phyloP scores from a whole-genome alignment of 1,140 invertebrate species.

The Brachionus paranguensis region DNA sequence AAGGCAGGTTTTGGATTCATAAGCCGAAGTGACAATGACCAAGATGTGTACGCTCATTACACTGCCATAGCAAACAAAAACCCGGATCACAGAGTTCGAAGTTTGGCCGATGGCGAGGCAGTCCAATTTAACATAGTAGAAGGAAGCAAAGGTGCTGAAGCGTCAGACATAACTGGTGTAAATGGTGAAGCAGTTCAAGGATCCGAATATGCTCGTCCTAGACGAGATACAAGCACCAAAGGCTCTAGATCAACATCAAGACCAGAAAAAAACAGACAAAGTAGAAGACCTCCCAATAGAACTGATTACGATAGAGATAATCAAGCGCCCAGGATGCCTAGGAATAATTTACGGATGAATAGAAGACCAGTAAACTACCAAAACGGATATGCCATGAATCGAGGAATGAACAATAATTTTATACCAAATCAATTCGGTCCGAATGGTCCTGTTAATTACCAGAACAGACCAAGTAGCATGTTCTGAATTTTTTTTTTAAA shows the following conservation, averaged over 20 bases:
- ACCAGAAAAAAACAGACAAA: neutral
- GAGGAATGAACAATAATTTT: neutral
- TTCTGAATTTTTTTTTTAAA: neutral
- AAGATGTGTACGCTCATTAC: conserved; percentile 41
- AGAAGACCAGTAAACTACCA: neutral
- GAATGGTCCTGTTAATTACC: neutral
- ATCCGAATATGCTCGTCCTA: conserved; percentile 30
- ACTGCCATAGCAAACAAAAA: conserved; percentile 40
- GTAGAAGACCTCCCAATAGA: neutral
- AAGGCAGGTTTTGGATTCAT: conserved; percentile 99
- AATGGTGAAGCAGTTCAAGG: conserved; percentile 39
- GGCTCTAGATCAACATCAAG: neutral
- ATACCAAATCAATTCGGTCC: neutral
- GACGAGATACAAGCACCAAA: neutral
- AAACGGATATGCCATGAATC: neutral
- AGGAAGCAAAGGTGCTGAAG: conserved; percentile 40
- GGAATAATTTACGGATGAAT: neutral
- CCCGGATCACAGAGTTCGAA: conserved; percentile 13
- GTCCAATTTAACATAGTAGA: conserved; percentile 40
- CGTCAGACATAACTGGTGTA: conserved; percentile 25
- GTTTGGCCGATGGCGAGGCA: conserved; percentile 40
- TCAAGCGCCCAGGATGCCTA: neutral
- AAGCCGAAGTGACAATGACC: conserved; percentile 59
- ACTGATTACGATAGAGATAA: neutral
- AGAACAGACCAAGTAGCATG: neutral